A percentile compares a stretch with the other conserved stretches of the same genome.
phyloP scores from a whole-genome alignment of 1,140 invertebrate genomes.

The Gonatopus flavifemur region DNA sequence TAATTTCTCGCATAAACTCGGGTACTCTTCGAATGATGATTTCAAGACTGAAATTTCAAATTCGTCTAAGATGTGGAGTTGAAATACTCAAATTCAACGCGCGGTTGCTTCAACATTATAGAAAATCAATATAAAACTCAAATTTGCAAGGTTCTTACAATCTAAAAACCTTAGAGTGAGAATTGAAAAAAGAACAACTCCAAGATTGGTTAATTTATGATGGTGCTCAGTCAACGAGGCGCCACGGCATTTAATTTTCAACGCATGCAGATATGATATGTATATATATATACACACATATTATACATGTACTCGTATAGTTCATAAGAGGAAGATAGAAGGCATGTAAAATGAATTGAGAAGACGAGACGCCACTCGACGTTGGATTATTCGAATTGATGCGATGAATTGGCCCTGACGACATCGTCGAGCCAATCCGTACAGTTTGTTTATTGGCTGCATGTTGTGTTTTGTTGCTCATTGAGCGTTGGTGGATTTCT shows the following conservation, averaged over 20 bases:
- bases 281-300: no score
- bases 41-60: no score
- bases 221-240: conserved; percentile 50
- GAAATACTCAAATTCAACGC: no score
- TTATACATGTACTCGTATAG: conserved; percentile 12
- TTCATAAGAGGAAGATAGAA: not conserved
- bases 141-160: no score
- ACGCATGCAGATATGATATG: conserved; percentile 40
- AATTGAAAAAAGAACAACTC: conserved; percentile 32
- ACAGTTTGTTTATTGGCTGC: conserved; percentile 45
- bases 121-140: no score
- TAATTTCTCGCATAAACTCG: no score
- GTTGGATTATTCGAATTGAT: conserved; percentile 49
- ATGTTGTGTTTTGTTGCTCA: no score
- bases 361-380: conserved; percentile 39
- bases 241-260: conserved; percentile 52
- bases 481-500: conserved; percentile 49
- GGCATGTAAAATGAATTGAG: conserved; percentile 11
- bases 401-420: conserved; percentile 47
- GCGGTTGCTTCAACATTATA: no score
- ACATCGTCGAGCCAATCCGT: conserved; percentile 43
- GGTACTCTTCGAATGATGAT: no score
- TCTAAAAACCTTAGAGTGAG: no score
- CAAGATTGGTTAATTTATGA: conserved; percentile 54
- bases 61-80: no score